Percentiles rank a stretch among this genome's conserved stretches.
phyloP scores from a whole-genome alignment of 2,113 vertebrate genomes.

The Erythrocercus mccallii region DNA sequence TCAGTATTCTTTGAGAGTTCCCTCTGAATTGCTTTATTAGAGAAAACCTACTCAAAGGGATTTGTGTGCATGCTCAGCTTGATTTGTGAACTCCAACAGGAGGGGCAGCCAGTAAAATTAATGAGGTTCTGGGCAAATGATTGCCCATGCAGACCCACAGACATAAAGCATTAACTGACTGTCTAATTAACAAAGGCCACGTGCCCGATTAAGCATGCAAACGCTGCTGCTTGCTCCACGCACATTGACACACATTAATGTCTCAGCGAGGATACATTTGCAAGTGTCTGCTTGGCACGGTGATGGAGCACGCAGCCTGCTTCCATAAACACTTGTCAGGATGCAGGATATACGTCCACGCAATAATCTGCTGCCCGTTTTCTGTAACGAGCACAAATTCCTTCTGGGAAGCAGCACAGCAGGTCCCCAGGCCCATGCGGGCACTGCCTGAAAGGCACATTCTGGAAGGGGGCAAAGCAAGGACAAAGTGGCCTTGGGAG shows the following conservation, averaged over 20 bases:
- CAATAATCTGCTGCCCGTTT: conserved; percentile 19
- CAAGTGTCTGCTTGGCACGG: conserved; percentile 29
- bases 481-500: conserved; percentile 35
- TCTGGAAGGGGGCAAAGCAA: not conserved
- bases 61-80: conserved; percentile 59
- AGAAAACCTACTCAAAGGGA: conserved; percentile 57
- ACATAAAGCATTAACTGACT: conserved; percentile 63
- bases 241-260: conserved; percentile 39
- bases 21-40: conserved; percentile 49
- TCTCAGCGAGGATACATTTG: conserved; percentile 31
- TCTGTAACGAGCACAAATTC: not conserved
- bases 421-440: not conserved
- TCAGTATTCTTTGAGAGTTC: conserved; percentile 31
- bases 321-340: conserved; percentile 27
- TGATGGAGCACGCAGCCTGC: conserved; percentile 26
- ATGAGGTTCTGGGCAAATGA: conserved; percentile 65
- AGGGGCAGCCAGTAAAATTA: conserved; percentile 66
- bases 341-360: not conserved
- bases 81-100: conserved; percentile 67
- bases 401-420: conserved; percentile 43
- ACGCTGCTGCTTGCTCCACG: not conserved
- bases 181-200: conserved; percentile 66
- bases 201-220: conserved; percentile 55
- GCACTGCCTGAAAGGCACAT: not conserved
- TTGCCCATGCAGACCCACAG: conserved; percentile 55